Evolutionary conservation across 2,888 invertebrate genomes (phyloP), one percentile per base, ranked within the genome.

Genomic region (Drosophila anceps): DNA sequence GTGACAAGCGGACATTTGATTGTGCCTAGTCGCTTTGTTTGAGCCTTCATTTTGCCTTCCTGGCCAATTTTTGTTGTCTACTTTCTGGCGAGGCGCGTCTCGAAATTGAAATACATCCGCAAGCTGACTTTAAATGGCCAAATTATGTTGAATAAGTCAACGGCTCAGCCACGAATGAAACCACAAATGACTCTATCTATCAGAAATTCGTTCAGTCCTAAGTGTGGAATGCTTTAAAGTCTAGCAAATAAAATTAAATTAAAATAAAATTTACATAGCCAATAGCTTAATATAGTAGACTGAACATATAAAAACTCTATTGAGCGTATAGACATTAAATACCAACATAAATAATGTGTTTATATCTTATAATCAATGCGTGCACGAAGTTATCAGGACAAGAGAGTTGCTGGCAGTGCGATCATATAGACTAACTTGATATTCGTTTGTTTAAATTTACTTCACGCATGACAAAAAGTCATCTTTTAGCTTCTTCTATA

Each of bases 1-100:
- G 69, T 73, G 80, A 76, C 80, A 76, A 82, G 70, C 73, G 79
- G 60, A 63, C 63, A 80, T 80, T 81, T 59, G 50, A 77, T 81
- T 77, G 61, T 73, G 61, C 43, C 27, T 8, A 27, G 77, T 61
- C 63, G 61, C 63, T 76, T 59, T 62, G 31, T 71, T 39, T 54
- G 15, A 29, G 54, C 53, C 37, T 48, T 27, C 18, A 44, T 27
- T 48, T 55, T 44, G 33, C 31, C 15, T 44, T 55, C 10, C 15
- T 18, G 63, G 48, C 35, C 44, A 55, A 37, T 58, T 59, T 62
- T 12, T 39, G 44, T 46, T 64, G 75, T 61, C 68, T 77, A 46
- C 55, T 64, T 77, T 72, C 50, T 65, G 73, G 61, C 65, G 53
- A 27, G 44, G 20, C 37, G 39, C 53, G 55, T 48, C 24, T n/a